phyloP scores from a whole-genome alignment of 2,113 vertebrate genomes.

The Paracanthobrama guichenoti region DNA sequence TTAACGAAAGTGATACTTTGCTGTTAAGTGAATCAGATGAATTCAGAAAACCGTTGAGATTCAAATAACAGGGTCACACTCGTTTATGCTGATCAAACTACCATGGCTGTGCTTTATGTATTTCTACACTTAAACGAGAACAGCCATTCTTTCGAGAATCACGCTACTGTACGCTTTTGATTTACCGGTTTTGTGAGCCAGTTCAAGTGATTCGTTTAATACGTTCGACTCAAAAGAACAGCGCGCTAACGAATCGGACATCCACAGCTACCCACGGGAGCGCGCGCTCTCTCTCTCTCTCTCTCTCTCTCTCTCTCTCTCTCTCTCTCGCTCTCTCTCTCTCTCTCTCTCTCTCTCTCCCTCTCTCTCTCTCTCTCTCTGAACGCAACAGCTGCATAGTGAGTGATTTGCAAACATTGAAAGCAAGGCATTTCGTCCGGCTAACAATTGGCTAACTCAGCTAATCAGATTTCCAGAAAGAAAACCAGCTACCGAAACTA shows the following conservation, averaged over 20 bases:
- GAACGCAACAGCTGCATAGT: conserved; percentile 78
- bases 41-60: neutral
- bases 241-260: neutral
- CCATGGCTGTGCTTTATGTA: neutral
- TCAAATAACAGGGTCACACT: neutral
- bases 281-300: conserved; percentile 57
- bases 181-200: neutral
- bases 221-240: conserved; percentile 10
- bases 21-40: neutral
- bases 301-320: conserved; percentile 22
- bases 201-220: neutral
- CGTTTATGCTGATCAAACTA: neutral
- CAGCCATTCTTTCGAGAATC: neutral
- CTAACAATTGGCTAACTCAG: conserved; percentile 69
- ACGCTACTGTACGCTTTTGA: neutral
- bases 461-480: conserved; percentile 45
- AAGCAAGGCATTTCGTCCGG: conserved; percentile 63
- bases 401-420: conserved; percentile 68
- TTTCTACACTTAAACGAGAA: neutral
- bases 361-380: conserved; percentile 31
- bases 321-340: conserved; percentile 10
- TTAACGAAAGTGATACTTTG: neutral
- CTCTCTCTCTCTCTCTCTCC: neutral
- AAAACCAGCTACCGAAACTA: neutral
- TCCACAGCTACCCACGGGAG: conserved; percentile 46